Evolutionary conservation across 2,888 invertebrate genomes (phyloP), one percentile per base, ranked within the genome.

Genomic region (Hypsopygia costalis): DNA sequence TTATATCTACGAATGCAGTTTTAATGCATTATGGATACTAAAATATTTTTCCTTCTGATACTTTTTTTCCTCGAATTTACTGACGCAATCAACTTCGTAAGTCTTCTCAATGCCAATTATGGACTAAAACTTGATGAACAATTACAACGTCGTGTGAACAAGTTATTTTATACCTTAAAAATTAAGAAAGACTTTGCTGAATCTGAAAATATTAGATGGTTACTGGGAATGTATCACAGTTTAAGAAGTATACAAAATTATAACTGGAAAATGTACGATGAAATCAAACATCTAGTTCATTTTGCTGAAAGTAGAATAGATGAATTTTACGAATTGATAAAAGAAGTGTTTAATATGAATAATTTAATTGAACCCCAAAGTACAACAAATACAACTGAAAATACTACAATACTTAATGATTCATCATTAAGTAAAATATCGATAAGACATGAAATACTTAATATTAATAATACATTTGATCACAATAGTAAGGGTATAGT

Each of bases 161-260:
- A 29, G 0, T 1, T 36, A n/a, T 9, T 36, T 7, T 11, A 20
- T 6, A n/a, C 9, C n/a, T 20, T 36, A 29, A 9, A 36, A 12
- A 9, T 36, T 12, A n/a, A 5, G 4, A 12, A 12, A 6, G n/a
- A 28, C 1, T n/a, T 29, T n/a, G n/a, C 8, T 5, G 16, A 28
- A 5, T 11, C 12, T 20, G 10, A 10, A n/a, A 36, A 36, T 12
- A 6, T 29, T 6, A n/a, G 16, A 16, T 16, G 12, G 4, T 9
- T 28, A 16, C 9, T 36, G 5, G 7, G 9, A 3, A 28, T 36
- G 16, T 28, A 36, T n/a, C 16, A 36, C 10, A 36, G 9, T 9
- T n/a, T 29, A 8, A 61, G 47, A 9, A 51, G 41, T 22, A 48
- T 66, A 28, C 53, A 56, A 0, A 55, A 54, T 22, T 55, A 52